Base-by-base conservation (phyloP, 2,797 vertebrate species). In the Mastacembelus armatus region DNA sequence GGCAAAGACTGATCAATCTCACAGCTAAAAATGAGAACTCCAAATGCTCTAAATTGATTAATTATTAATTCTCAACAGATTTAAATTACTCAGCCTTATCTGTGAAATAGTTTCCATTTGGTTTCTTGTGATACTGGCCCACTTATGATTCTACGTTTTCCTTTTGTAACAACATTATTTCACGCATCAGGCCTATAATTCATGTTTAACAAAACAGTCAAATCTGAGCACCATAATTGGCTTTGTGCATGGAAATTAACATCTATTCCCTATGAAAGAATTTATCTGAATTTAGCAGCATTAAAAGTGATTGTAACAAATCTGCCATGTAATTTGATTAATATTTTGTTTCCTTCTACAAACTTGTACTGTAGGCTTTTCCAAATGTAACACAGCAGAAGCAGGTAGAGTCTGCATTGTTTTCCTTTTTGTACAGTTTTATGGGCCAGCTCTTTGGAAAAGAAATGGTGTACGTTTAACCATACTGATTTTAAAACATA, bases 161-260 rank as follows among this genome's bases (percentile, higher is more conserved):
- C 4, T 63, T 49, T 48, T 26, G 10, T 48, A 26, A 51, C 43
- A 26, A 15, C 5, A 32, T 71, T 64, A 69, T 80, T 76, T 65
- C 44, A 60, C 24, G 16, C 30, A 58, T 50, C 56, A 59, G 54
- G 68, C 43, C 27, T 52, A 38, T 69, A 36, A 74, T 49, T 66
- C 4, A 8, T 30, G 33, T 51, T 64, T 18, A 62, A 72, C 35
- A 38, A 45, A 42, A 32, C 27, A 30, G 39, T 61, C 26, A 61
- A 76, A 29, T 48, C 27, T 32, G 26, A 67, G 42, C 27, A 14
- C 21, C 18, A 2, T 50, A 36, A 35, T 5, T 62, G 45, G 43
- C n/a, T 67, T 68, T 11, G 5, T 24, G 33, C 27, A 52, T 50
- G 18, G 63, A 74, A 70, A 74, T 62, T n/a, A 72, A 80, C 69